Conservation (phyloP, 2,113 vertebrate species). For the Urocolius indicus region DNA sequence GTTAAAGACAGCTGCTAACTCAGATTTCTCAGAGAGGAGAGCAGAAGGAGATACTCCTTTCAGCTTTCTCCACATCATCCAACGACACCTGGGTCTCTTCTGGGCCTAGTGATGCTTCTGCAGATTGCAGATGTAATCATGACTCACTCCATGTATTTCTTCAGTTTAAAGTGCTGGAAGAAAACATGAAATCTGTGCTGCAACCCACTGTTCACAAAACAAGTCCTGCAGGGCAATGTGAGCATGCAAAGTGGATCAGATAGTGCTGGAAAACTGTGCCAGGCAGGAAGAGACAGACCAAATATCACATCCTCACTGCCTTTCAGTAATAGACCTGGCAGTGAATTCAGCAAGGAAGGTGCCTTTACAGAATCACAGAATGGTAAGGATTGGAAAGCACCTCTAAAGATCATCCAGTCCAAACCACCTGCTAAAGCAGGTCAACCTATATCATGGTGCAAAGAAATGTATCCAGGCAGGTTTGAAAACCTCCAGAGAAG, state of each 20-base stretch:
- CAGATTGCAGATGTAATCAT: background rate
- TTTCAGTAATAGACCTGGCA: background rate
- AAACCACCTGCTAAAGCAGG: no score
- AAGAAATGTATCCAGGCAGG: no score
- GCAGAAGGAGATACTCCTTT: background rate
- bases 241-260: background rate
- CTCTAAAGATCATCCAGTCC: no score
- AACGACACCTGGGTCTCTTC: background rate
- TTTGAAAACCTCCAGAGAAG: no score
- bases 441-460: no score
- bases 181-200: background rate
- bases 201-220: rapidly evolving
- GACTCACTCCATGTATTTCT: background rate
- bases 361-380: no score
- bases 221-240: background rate
- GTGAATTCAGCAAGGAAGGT: background rate
- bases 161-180: background rate
- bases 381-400: no score
- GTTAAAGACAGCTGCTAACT: background rate
- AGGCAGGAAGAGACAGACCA: background rate
- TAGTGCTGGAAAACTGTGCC: background rate
- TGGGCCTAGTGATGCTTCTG: background rate
- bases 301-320: background rate
- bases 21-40: background rate
- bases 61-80: background rate